Percentiles rank a stretch among this genome's conserved stretches.
Evolutionary conservation across 2,888 invertebrate species (phyloP).

Genomic region (Apamea monoglypha): DNA sequence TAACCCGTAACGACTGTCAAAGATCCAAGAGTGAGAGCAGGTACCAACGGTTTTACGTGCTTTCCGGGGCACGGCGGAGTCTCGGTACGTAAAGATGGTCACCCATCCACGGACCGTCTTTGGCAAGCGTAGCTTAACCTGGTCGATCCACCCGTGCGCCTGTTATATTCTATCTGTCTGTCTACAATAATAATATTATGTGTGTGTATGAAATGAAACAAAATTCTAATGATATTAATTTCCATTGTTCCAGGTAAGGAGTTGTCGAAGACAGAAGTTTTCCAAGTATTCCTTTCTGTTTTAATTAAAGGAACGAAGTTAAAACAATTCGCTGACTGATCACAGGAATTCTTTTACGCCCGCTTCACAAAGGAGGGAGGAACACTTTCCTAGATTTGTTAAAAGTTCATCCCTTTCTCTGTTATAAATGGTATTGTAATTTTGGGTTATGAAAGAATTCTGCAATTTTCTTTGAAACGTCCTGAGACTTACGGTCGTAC

Average conservation of each 20-base stretch:
- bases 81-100: background rate
- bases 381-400: conserved; percentile 64
- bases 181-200: background rate
- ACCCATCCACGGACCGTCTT: background rate
- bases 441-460: background rate
- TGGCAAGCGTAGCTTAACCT: background rate
- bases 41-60: background rate
- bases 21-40: background rate
- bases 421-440: conserved; percentile 14
- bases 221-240: conserved; percentile 65
- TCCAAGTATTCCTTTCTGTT: conserved; percentile 74
- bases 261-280: conserved; percentile 65
- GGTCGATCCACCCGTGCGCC: background rate
- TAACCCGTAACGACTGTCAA: background rate
- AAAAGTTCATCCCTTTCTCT: conserved; percentile 43
- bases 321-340: conserved; percentile 75
- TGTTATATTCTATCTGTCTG: background rate
- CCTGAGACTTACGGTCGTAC: background rate
- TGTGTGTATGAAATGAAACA: conserved; percentile 15
- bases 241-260: conserved; percentile 84
- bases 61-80: background rate
- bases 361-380: conserved; percentile 68
- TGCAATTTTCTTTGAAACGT: background rate
- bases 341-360: conserved; percentile 68
- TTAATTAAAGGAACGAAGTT: conserved; percentile 80